Evolutionary conservation across 2,797 vertebrate species (phyloP).

Genomic region (Dendrocincla tyrannina): DNA sequence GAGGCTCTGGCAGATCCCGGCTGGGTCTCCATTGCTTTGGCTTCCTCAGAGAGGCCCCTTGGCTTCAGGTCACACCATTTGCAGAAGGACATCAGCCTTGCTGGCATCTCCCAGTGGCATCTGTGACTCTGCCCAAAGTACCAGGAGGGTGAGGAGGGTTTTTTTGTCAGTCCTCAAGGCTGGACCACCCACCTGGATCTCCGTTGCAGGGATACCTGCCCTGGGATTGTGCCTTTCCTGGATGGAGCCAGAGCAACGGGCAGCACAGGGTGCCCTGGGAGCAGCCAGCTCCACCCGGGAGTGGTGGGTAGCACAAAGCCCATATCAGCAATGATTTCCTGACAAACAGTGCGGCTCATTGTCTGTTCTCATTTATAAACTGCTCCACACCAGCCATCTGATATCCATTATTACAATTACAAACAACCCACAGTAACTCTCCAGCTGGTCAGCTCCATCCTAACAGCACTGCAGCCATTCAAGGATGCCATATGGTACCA

Average conservation of each 20-base stretch:
- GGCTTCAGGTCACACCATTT: background rate
- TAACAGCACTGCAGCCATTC: slow-evolving; percentile 70
- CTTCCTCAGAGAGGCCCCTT: background rate
- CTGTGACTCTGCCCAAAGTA: background rate
- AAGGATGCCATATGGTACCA: slow-evolving; percentile 73
- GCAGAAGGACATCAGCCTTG: background rate
- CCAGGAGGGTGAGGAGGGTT: fast-evolving
- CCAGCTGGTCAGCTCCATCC: slow-evolving; percentile 74
- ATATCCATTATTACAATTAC: slow-evolving; percentile 75
- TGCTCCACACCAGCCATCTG: slow-evolving; percentile 74
- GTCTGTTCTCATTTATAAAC: slow-evolving; percentile 75
- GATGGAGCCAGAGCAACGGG: fast-evolving
- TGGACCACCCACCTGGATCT: fast-evolving
- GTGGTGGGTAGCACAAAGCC: slow-evolving; percentile 27
- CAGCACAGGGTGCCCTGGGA: background rate
- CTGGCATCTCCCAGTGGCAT: background rate
- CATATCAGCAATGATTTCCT: slow-evolving; percentile 70
- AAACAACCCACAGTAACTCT: slow-evolving; percentile 73
- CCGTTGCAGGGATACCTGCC: background rate
- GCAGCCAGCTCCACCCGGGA: slow-evolving; percentile 15
- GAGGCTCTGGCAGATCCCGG: fast-evolving
- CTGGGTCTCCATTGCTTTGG: fast-evolving
- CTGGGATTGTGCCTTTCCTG: fast-evolving
- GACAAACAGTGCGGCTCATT: slow-evolving; percentile 74
- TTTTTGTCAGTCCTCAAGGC: background rate